Evolutionary conservation across 2,797 vertebrate genomes (phyloP).

Genomic region (Lophius americanus): DNA sequence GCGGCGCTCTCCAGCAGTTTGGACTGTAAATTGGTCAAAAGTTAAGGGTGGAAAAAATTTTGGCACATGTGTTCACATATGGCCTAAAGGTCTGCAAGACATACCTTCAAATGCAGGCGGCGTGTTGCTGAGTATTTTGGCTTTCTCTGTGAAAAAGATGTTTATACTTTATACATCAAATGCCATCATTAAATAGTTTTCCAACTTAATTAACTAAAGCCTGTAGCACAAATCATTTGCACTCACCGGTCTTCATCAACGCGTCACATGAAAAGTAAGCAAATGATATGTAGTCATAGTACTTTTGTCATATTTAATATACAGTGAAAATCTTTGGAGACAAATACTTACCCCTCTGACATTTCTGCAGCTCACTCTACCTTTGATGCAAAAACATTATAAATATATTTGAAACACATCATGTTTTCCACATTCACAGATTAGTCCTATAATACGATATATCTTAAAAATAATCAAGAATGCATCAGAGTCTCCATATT

Average conservation of each 20-base stretch:
- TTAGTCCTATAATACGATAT: no score
- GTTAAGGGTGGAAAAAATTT: no score
- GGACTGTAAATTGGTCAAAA: slow-evolving; percentile 55
- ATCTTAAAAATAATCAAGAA: background rate
- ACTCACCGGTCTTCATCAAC: slow-evolving; percentile 78
- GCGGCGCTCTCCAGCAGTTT: slow-evolving; percentile 78
- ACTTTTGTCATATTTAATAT: background rate
- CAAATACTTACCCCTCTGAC: slow-evolving; percentile 81
- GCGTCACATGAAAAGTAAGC: slow-evolving; percentile 21
- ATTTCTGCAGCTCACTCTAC: slow-evolving; percentile 61
- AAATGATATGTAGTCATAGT: background rate
- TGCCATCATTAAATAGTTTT: background rate
- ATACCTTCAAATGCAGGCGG: slow-evolving; percentile 78
- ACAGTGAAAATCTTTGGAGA: background rate
- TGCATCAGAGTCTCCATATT: background rate
- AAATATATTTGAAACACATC: background rate
- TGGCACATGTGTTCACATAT: background rate
- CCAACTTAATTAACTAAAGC: background rate
- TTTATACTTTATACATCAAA: background rate
- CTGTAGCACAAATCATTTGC: slow-evolving; percentile 4
- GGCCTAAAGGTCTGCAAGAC: slow-evolving; percentile 1
- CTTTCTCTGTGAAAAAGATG: slow-evolving; percentile 72
- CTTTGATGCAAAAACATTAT: slow-evolving; percentile 50
- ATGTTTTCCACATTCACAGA: background rate
- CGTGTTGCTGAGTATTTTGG: slow-evolving; percentile 79